Evolutionary conservation across 2,113 vertebrate species (phyloP).

Genomic region (Tichodroma muraria): DNA sequence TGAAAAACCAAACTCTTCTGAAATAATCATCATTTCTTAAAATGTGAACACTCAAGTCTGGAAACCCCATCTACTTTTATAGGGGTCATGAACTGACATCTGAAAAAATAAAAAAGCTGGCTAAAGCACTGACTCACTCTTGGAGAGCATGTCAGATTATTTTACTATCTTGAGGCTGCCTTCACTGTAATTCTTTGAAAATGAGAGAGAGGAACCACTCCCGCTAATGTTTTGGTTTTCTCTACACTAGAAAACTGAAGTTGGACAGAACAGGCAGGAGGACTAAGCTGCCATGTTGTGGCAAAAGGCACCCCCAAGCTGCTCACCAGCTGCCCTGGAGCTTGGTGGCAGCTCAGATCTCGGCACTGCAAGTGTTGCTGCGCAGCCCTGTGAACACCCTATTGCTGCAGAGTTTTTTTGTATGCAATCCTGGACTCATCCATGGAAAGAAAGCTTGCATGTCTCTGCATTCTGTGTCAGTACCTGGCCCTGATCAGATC

Average conservation of each 20-base stretch:
- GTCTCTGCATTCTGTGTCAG: neutral
- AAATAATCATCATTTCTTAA: neutral
- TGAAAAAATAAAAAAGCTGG: neutral
- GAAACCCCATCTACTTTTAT: neutral
- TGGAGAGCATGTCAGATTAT: neutral
- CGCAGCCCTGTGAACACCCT: neutral
- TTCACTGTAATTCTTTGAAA: neutral
- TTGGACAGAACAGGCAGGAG: neutral
- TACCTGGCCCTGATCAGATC: neutral
- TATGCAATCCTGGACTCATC: accelerated
- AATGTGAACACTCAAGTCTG: neutral
- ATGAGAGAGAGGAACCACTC: neutral
- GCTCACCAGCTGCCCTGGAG: neutral
- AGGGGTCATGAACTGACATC: neutral
- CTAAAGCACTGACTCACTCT: neutral
- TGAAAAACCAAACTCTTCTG: neutral
- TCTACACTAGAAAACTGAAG: neutral
- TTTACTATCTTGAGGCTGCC: neutral
- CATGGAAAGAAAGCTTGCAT: neutral
- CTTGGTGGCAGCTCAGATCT: neutral
- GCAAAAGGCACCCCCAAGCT: neutral
- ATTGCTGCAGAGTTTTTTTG: neutral
- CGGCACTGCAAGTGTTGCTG: neutral
- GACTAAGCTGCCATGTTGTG: neutral
- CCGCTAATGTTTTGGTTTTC: neutral